Base-by-base conservation (phyloP, 37 sponge, comb jelly and placozoan species). In the Chondrilla cf. caribensis region DNA sequence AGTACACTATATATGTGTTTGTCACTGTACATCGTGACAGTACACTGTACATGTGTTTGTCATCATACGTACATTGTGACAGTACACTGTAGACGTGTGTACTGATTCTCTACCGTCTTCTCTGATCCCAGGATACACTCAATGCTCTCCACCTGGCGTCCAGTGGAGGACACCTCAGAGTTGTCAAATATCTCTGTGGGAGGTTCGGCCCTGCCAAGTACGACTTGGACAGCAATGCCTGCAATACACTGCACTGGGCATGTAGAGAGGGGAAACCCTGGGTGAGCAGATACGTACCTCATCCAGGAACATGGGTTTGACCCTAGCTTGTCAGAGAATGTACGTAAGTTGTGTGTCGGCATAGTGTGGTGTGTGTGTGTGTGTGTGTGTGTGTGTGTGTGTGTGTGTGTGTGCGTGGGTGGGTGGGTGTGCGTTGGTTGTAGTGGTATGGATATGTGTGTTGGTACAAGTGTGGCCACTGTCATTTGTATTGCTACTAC, bases 81-180 rank as follows among this genome's bases (percentile, higher is more conserved):
- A n/a, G n/a, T n/a, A n/a, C n/a, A n/a, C n/a, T n/a, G n/a, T n/a
- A n/a, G n/a, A n/a, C n/a, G n/a, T n/a, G n/a, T n/a, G n/a, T n/a
- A n/a, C n/a, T 47, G 51, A 14, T 47, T 14, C 51, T 47, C 9
- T 47, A 47, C 11, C 6, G 51, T 47, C 51, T 47, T 67, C 3
- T 67, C 35, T 18, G 17, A 6, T 0, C 29, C 4, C 1, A 67
- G 68, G 68, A 29, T 3, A 18, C 31, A 17, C 32, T 67, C 31
- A 67, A 67, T 67, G 68, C 68, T 4, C 68, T 67, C 35, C 68
- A 67, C 68, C 68, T 67, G 68, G 68, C 68, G 15, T 26, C 68
- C 29, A 17, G 35, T 2, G 68, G 68, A 26, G 68, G 68, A n/a
- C 29, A 67, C 32, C 68, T 67, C 35, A 17, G 35, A 17, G 33